A percentile compares a stretch with the other conserved stretches of the same genome.
phyloP scores from a whole-genome alignment of 2,888 invertebrate species.

The Lepeophtheirus nordmannii region DNA sequence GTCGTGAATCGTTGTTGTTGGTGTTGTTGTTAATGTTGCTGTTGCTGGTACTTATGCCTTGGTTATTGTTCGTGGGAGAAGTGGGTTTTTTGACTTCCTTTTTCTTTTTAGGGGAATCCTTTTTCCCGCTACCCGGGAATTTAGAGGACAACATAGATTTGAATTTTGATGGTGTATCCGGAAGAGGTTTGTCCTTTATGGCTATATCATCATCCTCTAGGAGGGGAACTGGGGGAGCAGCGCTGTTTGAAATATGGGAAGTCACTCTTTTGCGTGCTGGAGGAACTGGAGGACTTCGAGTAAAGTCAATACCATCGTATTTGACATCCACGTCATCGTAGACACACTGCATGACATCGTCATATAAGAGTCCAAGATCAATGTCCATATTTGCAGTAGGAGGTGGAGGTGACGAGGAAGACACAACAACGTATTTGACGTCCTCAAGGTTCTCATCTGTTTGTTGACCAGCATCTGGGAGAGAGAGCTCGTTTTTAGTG shows the following conservation, averaged over 20 bases:
- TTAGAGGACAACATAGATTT: conserved; percentile 1
- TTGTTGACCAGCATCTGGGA: background rate
- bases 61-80: background rate
- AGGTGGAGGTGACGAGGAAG: background rate
- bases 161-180: conserved; percentile 7
- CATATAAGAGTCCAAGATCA: conserved; percentile 7
- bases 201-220: background rate
- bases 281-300: background rate
- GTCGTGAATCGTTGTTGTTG: background rate
- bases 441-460: background rate
- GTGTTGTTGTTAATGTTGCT: background rate
- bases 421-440: conserved; percentile 10
- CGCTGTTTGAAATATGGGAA: background rate
- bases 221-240: background rate
- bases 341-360: conserved; percentile 22
- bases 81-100: background rate
- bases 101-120: background rate
- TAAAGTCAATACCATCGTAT: conserved; percentile 17
- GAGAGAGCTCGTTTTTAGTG: background rate
- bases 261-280: conserved; percentile 6
- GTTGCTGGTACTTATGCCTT: background rate
- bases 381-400: background rate
- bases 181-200: conserved; percentile 9
- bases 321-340: conserved; percentile 24
- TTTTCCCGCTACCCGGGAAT: background rate